A percentile compares a stretch with the other conserved stretches of the same genome.
phyloP scores from a whole-genome alignment of 2,113 vertebrate species.

The Sakesphorus luctuosus region DNA sequence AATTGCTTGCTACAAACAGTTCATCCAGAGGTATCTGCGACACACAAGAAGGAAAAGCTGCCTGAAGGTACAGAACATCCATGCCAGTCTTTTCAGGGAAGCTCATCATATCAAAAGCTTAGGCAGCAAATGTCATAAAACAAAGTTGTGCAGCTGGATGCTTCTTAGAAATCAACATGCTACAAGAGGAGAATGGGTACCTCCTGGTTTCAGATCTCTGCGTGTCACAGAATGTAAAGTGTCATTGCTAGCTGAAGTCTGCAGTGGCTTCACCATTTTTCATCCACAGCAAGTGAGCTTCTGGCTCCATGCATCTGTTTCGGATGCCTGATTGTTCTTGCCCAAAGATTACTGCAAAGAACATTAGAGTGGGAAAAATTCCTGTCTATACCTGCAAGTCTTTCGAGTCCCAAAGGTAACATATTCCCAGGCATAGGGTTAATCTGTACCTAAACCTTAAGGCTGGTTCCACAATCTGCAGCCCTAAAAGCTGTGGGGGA shows the following conservation, averaged over 20 bases:
- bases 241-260: background rate
- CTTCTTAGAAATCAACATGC: background rate
- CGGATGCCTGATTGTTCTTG: background rate
- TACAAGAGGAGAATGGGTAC: background rate
- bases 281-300: background rate
- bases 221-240: background rate
- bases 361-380: background rate
- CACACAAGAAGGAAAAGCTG: background rate
- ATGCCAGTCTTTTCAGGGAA: background rate
- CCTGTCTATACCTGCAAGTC: background rate
- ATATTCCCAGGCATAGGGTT: background rate
- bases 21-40: background rate
- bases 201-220: background rate
- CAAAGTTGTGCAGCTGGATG: background rate
- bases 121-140: background rate
- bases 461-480: background rate
- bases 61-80: background rate
- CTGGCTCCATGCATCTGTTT: background rate
- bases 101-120: background rate
- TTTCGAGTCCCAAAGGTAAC: background rate
- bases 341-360: background rate
- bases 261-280: background rate
- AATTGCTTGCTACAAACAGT: background rate
- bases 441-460: background rate
- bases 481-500: background rate